Evolutionary conservation across 2,113 vertebrate species (phyloP), one percentile per base, ranked within the genome.

Genomic region (Corydoras maculifer): DNA sequence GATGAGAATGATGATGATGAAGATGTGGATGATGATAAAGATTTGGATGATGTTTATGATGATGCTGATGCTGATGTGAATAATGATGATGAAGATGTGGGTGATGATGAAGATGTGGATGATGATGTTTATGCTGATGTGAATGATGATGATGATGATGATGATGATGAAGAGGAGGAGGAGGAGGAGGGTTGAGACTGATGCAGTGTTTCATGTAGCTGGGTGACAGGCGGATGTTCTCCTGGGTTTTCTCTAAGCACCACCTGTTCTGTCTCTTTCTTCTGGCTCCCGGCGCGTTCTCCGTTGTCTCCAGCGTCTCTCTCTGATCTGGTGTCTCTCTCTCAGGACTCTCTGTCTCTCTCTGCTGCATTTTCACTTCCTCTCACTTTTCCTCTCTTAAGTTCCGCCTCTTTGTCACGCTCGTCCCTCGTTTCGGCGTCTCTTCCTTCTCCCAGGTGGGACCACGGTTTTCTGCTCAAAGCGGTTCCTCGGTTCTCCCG

Each of bases 141-240:
- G 18, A 25, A 25, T 25, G 18, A 25, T 25, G 18, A 25, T 25
- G 18, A 25, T 1, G 18, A 25, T 25, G 18, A 1, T 1, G 18
- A 25, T 25, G 18, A 25, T 25, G 18, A 25, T 25, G 18, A 25
- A 1, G 18, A 25, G 1, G 18, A 25, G 2, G 18, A 25, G 18
- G 18, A 25, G 18, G 18, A 25, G 18, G 18, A 25, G 18, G 18
- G 18, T 25, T 25, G 18, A 25, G 18, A 2, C 18, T 25, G 18
- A 25, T 25, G 18, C 18, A 25, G 18, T 25, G 18, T 25, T 25
- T 25, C 18, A 25, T 25, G 18, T 25, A 25, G 18, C 18, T 25
- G 18, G 87, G 87, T 91, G 90, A 91, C 90, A 90, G 88, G 79
- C 88, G 88, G 86, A 89, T 90, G 90, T 91, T 25, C 91, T 88